A percentile compares a stretch with the other conserved stretches of the same genome.
These are phyloP conservation scores for Danio choprae DNA, from an alignment of 2,797 vertebrate species.

Conservation along the genomic window DNA sequence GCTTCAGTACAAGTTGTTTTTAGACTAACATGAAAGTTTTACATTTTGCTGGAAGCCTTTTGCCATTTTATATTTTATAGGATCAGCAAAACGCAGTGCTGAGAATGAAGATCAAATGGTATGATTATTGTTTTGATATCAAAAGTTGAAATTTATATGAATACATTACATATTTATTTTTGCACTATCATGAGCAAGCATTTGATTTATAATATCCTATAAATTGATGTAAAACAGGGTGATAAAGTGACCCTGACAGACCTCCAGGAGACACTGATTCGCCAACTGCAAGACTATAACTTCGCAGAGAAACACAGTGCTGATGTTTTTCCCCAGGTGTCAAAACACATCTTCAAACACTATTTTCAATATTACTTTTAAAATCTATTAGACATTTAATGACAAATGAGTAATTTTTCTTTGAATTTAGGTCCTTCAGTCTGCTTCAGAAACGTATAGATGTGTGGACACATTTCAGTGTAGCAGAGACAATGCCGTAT, in stretches of 20 bases:
- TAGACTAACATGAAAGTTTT: no score
- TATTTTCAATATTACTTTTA: background rate
- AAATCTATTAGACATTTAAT: background rate
- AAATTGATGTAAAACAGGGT: background rate
- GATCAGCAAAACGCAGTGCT: background rate
- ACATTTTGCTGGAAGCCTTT: background rate
- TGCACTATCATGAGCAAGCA: background rate
- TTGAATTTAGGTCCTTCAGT: slow-evolving; percentile 81
- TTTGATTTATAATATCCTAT: background rate
- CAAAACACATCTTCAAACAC: background rate
- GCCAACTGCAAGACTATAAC: slow-evolving; percentile 84
- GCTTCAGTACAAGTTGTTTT: no score
- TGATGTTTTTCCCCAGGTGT: slow-evolving; percentile 86
- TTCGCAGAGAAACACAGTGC: slow-evolving; percentile 84
- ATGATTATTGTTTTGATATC: background rate
- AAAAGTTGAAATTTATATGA: background rate
- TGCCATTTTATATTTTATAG: background rate
- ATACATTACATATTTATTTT: background rate
- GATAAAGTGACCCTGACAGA: slow-evolving; percentile 70
- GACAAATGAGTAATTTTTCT: background rate
- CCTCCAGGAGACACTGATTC: slow-evolving; percentile 79
- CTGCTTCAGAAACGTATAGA: slow-evolving; percentile 78
- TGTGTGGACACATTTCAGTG: slow-evolving; percentile 86
- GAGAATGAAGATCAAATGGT: background rate
- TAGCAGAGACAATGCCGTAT: slow-evolving; percentile 81